phyloP scores from a whole-genome alignment of 2,888 invertebrate species.

The Acrobasis consociella region DNA sequence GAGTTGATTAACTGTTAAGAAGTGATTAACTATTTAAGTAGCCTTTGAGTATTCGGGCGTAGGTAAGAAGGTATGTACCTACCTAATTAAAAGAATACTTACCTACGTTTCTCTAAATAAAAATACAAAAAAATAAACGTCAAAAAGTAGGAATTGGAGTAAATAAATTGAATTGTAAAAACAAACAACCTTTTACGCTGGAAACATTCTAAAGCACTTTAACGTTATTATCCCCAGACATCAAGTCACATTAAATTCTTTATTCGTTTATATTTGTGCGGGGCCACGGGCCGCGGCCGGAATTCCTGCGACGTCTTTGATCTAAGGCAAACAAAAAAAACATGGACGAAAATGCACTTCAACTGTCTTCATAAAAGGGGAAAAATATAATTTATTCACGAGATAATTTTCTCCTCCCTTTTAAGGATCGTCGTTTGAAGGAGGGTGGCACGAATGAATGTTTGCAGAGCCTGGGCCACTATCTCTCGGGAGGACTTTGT shows the following conservation, averaged over 20 bases:
- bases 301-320: conserved; percentile 77
- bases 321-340: conserved; percentile 72
- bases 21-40: no score
- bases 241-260: conserved; percentile 79
- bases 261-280: conserved; percentile 76
- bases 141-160: conserved; percentile 50
- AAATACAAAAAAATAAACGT: conserved; percentile 32
- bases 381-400: conserved; percentile 82
- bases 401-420: conserved; percentile 81
- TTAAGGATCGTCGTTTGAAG: conserved; percentile 69
- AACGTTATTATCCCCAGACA: conserved; percentile 73
- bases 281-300: conserved; percentile 65
- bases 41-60: no score
- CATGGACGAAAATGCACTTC: conserved; percentile 79
- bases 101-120: conserved; percentile 21
- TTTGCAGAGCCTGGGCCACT: conserved; percentile 57
- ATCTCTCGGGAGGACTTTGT: conserved; percentile 45
- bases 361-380: conserved; percentile 80
- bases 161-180: conserved; percentile 67
- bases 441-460: conserved; percentile 68
- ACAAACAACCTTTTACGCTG: conserved; percentile 63
- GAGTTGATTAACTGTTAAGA: no score
- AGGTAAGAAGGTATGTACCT: no score
- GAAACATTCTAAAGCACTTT: conserved; percentile 71
- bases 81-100: no score